These are phyloP conservation scores for Ligdia adustata DNA, from an alignment of 2,888 invertebrate species.

Conservation along the genomic window DNA sequence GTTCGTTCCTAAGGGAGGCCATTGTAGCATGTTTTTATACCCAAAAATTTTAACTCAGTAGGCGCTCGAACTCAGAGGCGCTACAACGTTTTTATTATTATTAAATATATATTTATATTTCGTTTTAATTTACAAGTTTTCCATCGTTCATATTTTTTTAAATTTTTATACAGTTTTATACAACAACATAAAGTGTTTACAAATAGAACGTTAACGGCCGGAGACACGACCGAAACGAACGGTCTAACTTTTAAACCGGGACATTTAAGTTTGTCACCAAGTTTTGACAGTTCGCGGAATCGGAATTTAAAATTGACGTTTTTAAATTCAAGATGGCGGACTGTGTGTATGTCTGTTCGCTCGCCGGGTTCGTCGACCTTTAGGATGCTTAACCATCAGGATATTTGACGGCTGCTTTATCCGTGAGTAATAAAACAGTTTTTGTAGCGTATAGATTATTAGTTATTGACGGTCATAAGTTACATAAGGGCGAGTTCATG, in stretches of 20 bases:
- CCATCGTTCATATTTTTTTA: conserved; percentile 83
- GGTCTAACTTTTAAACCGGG: conserved; percentile 26
- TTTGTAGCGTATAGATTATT: conserved; percentile 25
- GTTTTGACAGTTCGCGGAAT: conserved; percentile 64
- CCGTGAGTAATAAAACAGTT: conserved; percentile 62
- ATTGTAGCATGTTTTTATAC: conserved; percentile 85
- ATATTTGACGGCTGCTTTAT: conserved; percentile 78
- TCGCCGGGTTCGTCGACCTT: conserved; percentile 71
- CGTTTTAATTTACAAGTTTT: conserved; percentile 84
- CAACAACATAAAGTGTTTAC: conserved; percentile 82
- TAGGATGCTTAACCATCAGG: conserved; percentile 79
- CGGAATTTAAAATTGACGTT: conserved; percentile 53
- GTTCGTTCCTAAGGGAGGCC: conserved; percentile 66
- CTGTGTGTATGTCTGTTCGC: conserved; percentile 69
- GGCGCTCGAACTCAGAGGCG: conserved; percentile 83
- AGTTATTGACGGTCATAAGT: conserved; percentile 61
- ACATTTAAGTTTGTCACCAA: conserved; percentile 38
- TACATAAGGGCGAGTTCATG: conserved; percentile 61
- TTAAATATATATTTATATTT: conserved; percentile 84
- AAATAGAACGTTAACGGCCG: conserved; percentile 75
- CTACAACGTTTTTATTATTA: conserved; percentile 83
- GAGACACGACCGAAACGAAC: conserved; percentile 41
- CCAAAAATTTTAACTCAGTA: conserved; percentile 85
- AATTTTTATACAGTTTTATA: conserved; percentile 84
- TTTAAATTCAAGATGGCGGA: conserved; percentile 73